Conservation (phyloP, 64 coral and sea anemone genomes). For the Pocillopora verrucosa region DNA sequence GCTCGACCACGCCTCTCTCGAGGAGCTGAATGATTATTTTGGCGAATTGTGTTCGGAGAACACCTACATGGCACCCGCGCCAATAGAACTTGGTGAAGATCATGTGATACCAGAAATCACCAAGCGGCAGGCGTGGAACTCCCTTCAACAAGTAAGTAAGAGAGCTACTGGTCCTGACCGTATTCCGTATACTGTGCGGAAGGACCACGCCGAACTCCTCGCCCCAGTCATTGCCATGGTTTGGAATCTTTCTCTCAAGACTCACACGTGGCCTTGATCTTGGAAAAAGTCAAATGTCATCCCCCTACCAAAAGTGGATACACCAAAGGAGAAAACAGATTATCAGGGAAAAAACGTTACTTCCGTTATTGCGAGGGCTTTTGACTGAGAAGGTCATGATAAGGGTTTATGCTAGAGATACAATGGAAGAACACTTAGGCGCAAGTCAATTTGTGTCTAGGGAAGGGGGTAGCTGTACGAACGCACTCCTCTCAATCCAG, state of each 20-base stretch:
- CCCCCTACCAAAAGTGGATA: not conserved
- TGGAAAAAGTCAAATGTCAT: slow-evolving; percentile 41
- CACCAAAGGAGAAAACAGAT: not conserved
- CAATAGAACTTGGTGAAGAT: slow-evolving; percentile 8
- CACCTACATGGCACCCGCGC: not conserved
- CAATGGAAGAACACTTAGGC: slow-evolving; percentile 5
- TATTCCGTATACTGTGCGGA: slow-evolving; percentile 24
- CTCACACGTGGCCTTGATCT: slow-evolving; percentile 7
- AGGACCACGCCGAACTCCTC: slow-evolving; percentile 8
- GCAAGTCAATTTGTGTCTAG: not conserved
- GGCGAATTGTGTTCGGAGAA: slow-evolving; percentile 7
- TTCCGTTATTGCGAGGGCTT: not conserved
- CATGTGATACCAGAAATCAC: not conserved
- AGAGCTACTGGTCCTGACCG: slow-evolving; percentile 2
- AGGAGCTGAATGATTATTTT: slow-evolving; percentile 17
- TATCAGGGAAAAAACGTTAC: not conserved
- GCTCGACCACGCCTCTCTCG: not conserved
- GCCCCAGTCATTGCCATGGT: slow-evolving; percentile 11
- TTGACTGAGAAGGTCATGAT: not conserved
- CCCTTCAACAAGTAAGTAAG: slow-evolving; percentile 24
- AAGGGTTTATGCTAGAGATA: slow-evolving; percentile 4
- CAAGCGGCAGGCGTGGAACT: not conserved
- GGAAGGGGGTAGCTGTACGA: too few species aligned
- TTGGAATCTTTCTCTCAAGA: slow-evolving; percentile 46
- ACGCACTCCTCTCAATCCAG: too few species aligned